Conservation (phyloP, 2,113 vertebrate genomes). For the Plectropomus leopardus region DNA sequence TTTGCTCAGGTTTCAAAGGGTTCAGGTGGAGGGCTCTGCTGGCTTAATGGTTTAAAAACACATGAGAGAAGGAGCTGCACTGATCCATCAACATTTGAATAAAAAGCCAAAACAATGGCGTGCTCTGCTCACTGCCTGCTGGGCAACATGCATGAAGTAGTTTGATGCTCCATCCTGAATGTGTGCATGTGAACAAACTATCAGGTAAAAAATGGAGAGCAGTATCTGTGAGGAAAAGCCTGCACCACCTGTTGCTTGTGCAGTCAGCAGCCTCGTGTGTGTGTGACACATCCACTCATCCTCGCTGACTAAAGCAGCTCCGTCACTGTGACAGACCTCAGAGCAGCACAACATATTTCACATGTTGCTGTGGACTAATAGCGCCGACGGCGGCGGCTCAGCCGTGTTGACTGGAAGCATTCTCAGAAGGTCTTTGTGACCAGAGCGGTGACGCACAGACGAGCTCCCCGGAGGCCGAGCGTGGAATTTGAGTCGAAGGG, state of each 20-base stretch:
- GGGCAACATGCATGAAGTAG: not conserved
- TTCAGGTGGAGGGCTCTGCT: not conserved
- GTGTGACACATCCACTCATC: not conserved
- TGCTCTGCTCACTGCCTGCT: not conserved
- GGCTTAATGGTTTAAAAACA: not conserved
- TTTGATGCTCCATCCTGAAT: not conserved
- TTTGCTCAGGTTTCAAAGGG: too few relatives aligned
- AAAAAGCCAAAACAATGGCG: too few relatives aligned
- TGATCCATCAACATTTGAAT: too few relatives aligned
- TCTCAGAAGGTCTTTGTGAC: constrained; percentile 65
- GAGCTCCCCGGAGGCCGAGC: constrained; percentile 57
- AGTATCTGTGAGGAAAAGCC: not conserved
- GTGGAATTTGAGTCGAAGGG: constrained; percentile 67
- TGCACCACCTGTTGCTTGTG: constrained; percentile 20
- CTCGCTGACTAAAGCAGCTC: not conserved
- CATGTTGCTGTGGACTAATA: constrained; percentile 31
- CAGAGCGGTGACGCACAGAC: constrained; percentile 62
- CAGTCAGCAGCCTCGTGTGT: not conserved
- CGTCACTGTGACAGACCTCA: constrained; percentile 6
- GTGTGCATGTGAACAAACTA: not conserved
- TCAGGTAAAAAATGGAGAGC: not conserved
- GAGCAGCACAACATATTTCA: constrained; percentile 32
- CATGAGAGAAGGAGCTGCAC: not conserved
- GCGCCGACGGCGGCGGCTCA: not conserved
- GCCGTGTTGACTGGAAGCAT: constrained; percentile 28